These are phyloP conservation scores for Seladonia tumulorum DNA, from an alignment of 2,888 invertebrate genomes.

Conservation along the genomic window DNA sequence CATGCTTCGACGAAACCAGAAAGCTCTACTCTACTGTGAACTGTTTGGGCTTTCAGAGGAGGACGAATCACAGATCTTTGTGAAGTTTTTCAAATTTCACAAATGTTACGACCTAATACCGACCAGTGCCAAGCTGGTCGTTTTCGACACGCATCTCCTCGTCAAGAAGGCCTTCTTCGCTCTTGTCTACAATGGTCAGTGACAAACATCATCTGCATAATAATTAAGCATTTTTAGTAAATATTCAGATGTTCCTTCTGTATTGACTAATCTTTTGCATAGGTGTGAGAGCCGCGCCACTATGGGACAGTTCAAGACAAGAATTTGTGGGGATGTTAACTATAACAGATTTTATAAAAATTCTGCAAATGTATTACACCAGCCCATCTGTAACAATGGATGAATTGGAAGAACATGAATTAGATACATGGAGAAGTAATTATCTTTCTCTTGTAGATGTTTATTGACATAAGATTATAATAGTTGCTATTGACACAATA, in stretches of 20 bases:
- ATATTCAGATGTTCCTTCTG: background rate
- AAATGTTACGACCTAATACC: constrained; percentile 99
- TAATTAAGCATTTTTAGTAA: too few relatives aligned
- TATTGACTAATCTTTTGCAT: constrained; percentile 44
- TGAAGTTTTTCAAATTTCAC: constrained; percentile 99
- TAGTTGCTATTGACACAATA: background rate
- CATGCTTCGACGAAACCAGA: constrained; percentile 78
- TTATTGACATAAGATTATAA: background rate
- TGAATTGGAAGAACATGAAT: constrained; percentile 97
- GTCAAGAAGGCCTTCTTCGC: constrained; percentile 99
- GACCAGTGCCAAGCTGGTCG: constrained; percentile 99
- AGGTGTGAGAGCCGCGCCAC: constrained; percentile 98
- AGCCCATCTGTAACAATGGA: constrained; percentile 97
- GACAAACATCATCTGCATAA: background rate
- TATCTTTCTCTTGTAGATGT: constrained; percentile 43
- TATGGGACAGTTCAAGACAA: constrained; percentile 97
- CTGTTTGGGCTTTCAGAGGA: constrained; percentile 90
- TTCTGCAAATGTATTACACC: constrained; percentile 98
- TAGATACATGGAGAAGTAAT: constrained; percentile 97
- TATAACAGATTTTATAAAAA: constrained; percentile 99
- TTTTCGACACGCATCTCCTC: constrained; percentile 99
- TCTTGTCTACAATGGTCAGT: constrained; percentile 97
- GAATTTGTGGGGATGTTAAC: constrained; percentile 99
- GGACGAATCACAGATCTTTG: constrained; percentile 98
- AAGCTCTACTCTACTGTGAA: constrained; percentile 79